Evolutionary conservation across 2,888 invertebrate species (phyloP).

Genomic region (Meandrusa payeni): DNA sequence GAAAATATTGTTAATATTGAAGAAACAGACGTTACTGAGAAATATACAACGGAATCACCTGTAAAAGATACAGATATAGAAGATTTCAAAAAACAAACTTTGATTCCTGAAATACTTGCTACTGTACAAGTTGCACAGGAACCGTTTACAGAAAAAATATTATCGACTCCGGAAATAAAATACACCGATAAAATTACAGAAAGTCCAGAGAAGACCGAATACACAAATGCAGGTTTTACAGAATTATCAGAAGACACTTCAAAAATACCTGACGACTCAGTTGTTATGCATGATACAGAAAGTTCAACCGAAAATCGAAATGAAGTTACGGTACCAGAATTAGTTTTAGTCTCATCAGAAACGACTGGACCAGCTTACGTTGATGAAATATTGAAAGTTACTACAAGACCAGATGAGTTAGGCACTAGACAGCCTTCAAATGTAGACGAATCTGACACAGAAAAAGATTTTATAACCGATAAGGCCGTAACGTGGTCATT

Average conservation of each 20-base stretch:
- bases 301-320: too few relatives aligned
- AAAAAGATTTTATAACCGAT: background rate
- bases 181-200: constrained; percentile 23
- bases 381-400: constrained; percentile 8
- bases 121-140: constrained; percentile 2
- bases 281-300: too few relatives aligned
- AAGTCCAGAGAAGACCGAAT: background rate
- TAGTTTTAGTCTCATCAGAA: background rate
- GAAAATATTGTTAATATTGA: constrained; percentile 13
- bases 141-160: constrained; percentile 1
- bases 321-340: constrained; percentile 7
- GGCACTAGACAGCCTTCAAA: background rate
- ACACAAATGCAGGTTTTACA: background rate
- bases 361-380: constrained; percentile 7
- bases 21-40: constrained; percentile 17
- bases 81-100: constrained; percentile 21
- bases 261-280: too few relatives aligned
- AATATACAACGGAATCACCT: constrained; percentile 23
- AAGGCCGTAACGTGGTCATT: background rate
- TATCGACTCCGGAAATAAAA: constrained; percentile 20
- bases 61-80: constrained; percentile 25
- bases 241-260: constrained; percentile 1
- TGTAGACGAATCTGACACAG: constrained; percentile 1
- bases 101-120: constrained; percentile 15
- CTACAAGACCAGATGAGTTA: background rate